Evolutionary conservation across 1,140 invertebrate species (phyloP).

Genomic region (Drosophila nannoptera): DNA sequence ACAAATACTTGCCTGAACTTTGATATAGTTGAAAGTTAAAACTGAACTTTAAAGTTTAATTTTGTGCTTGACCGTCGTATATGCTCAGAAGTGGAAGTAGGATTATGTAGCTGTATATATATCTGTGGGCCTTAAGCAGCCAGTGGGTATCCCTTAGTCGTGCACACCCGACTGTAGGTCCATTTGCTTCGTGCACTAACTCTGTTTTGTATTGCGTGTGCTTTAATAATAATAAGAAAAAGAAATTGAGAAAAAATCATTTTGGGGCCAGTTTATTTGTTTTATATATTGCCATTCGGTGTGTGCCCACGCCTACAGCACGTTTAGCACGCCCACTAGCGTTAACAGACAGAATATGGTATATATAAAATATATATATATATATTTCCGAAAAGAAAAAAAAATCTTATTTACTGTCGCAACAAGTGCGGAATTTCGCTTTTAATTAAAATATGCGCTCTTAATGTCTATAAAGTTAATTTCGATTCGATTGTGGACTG

Average conservation of each 20-base stretch:
- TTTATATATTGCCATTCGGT: slow-evolving; percentile 56
- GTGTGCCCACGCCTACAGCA: slow-evolving; percentile 17
- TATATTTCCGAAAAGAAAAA: not conserved
- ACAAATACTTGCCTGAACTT: not conserved
- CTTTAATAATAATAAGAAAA: not conserved
- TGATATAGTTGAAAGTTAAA: not conserved
- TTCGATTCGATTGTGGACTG: slow-evolving; percentile 22
- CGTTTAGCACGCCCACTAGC: slow-evolving; percentile 32
- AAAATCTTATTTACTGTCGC: not conserved
- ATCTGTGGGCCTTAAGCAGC: no score
- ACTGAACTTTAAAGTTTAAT: not conserved
- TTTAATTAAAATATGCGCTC: slow-evolving; percentile 67
- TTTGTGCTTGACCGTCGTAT: not conserved
- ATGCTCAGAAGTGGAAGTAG: no score
- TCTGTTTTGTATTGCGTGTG: slow-evolving; percentile 18
- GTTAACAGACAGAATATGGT: slow-evolving; percentile 6
- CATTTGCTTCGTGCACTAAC: slow-evolving; percentile 42
- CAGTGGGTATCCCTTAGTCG: not conserved
- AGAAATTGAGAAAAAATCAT: slow-evolving; percentile 43
- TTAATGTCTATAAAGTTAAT: slow-evolving; percentile 71
- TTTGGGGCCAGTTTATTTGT: slow-evolving; percentile 60
- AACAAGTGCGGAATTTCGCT: slow-evolving; percentile 18
- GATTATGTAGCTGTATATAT: no score
- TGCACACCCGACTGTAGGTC: not conserved
- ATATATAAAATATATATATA: not conserved